Evolutionary conservation across 2,113 vertebrate species (phyloP), one percentile per base, ranked within the genome.

Genomic region (Xiphorhynchus elegans): DNA sequence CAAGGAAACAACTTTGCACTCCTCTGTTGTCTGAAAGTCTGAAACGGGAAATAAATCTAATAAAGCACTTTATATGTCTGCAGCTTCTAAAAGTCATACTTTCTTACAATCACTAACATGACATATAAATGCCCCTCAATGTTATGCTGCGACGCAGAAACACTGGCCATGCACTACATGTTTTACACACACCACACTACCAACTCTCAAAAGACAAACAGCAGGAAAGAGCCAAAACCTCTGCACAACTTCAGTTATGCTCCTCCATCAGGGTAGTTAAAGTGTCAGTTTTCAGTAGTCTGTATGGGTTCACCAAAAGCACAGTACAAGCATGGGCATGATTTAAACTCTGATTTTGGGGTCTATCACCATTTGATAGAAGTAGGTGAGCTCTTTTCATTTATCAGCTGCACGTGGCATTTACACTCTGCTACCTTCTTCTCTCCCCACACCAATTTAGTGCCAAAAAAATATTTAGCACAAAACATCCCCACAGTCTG

Each of bases 131-230:
- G 13, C 35, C 59, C 72, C 52, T 70, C 40, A 10, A 6, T 8
- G 5, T 23, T 60, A 82, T 19, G 53, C 40, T 40, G 25, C 60
- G 75, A 40, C 5, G 46, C 5, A 50, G 46, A 66, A 75, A 40
- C 50, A 60, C 56, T 10, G 16, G 37, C 35, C 33, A 44, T 4
- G 2, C 0, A 0, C 39, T 63, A 66, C 33, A 23, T 4, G 4
- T 18, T 17, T 33, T 33, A 28, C 4, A 52, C 4, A 52, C 18
- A 23, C 47, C 29, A 10, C 20, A 16, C 11, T 35, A 68, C 18
- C 44, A 58, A 74, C 1, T 10, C 20, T 60, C 39, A 26, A 42
- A 46, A 60, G 14, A 68, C 35, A 76, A 80, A 33, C 2, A 0
- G 12, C n/a, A 92, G 12, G 9, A 25, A 70, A 72, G 15, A 4